phyloP scores from a whole-genome alignment of 2,888 invertebrate species.

The Eristalis intricaria region DNA sequence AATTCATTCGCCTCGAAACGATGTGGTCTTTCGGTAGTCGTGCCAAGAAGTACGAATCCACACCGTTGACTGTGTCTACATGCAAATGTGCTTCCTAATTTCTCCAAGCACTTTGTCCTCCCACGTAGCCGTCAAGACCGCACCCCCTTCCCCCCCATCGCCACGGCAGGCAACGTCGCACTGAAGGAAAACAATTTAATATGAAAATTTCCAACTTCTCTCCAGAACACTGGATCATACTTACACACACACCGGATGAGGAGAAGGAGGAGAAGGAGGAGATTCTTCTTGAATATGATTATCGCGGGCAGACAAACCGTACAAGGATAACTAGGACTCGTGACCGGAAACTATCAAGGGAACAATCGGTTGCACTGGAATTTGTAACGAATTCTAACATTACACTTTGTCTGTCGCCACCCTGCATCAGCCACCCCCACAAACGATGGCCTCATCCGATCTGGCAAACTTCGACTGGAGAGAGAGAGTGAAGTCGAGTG shows the following conservation, averaged over 20 bases:
- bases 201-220: conserved; percentile 43
- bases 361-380: conserved; percentile 62
- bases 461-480: background rate
- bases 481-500: conserved; percentile 27
- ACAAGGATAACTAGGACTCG: conserved; percentile 19
- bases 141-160: background rate
- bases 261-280: too few relatives aligned
- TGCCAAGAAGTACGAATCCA: background rate
- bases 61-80: conserved; percentile 30
- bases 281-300: conserved; percentile 49
- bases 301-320: conserved; percentile 14
- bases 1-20: conserved; percentile 35
- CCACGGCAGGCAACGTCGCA: background rate
- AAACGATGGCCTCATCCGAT: background rate
- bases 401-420: background rate
- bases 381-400: conserved; percentile 40
- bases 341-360: conserved; percentile 60
- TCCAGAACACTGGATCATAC: background rate
- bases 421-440: background rate
- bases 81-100: conserved; percentile 67
- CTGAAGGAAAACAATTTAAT: conserved; percentile 47
- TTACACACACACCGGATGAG: background rate
- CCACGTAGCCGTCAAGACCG: conserved; percentile 6
- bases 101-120: conserved; percentile 60
- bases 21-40: conserved; percentile 11